Percentiles rank a stretch among this genome's conserved stretches.
phyloP scores from a whole-genome alignment of 1,140 invertebrate genomes.

The Druon quercuslanigerum region DNA sequence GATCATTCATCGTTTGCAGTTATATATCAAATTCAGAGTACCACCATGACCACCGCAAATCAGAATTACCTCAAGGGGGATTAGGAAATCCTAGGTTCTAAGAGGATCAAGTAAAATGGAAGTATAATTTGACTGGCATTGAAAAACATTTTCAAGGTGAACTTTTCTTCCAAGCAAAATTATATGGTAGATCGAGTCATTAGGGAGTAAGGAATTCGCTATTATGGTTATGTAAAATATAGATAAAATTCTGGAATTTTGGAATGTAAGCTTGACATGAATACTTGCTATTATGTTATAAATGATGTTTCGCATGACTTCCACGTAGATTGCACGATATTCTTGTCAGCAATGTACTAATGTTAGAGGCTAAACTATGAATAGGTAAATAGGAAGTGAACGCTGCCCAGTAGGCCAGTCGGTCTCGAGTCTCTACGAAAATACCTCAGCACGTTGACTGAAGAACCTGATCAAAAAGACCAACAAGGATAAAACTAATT shows the following conservation, averaged over 20 bases:
- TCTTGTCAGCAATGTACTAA: conserved; percentile 45
- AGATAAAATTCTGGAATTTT: background rate
- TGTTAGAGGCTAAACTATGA: conserved; percentile 54
- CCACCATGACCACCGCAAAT: conserved; percentile 40
- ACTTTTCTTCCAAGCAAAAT: conserved; percentile 27
- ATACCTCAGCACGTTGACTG: conserved; percentile 41
- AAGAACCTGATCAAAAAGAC: background rate
- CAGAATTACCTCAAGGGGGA: conserved; percentile 45
- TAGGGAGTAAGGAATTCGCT: too few relatives aligned
- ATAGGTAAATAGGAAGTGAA: conserved; percentile 61
- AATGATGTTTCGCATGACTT: conserved; percentile 20
- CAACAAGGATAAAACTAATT: background rate
- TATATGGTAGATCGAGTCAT: background rate
- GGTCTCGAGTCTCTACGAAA: conserved; percentile 52
- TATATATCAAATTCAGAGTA: conserved; percentile 35
- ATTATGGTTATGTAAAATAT: background rate
- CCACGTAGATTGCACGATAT: conserved; percentile 35
- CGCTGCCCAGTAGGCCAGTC: conserved; percentile 52
- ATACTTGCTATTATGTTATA: background rate
- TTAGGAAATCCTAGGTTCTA: conserved; percentile 52
- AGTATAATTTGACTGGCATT: conserved; percentile 50
- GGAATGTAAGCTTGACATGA: background rate
- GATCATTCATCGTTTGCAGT: conserved; percentile 23
- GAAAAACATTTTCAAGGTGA: conserved; percentile 14
- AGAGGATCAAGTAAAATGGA: conserved; percentile 55